Conservation (phyloP, 2,888 invertebrate species). For the Venustoraphidia nigricollis region DNA sequence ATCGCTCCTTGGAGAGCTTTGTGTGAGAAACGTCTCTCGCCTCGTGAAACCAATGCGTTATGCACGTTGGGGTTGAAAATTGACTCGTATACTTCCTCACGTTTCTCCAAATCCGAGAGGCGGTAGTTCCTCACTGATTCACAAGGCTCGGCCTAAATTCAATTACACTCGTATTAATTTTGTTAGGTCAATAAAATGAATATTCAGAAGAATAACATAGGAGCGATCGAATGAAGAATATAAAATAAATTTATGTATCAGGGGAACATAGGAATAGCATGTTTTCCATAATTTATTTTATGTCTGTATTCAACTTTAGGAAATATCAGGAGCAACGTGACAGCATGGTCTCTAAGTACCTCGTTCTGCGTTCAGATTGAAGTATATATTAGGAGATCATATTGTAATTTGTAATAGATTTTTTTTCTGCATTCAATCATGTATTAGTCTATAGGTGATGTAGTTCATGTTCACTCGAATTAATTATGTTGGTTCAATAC, state of each 20-base stretch:
- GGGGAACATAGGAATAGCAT: too few relatives aligned
- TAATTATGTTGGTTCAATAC: too few relatives aligned
- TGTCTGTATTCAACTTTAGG: neutral
- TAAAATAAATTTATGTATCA: too few relatives aligned
- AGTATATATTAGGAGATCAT: too few relatives aligned
- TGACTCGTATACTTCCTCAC: slow-evolving; percentile 72
- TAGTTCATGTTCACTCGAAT: too few relatives aligned
- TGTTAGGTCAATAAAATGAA: neutral
- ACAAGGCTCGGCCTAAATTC: slow-evolving; percentile 38
- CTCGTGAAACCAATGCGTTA: slow-evolving; percentile 66
- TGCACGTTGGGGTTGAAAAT: slow-evolving; percentile 78
- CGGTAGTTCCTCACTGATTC: slow-evolving; percentile 48
- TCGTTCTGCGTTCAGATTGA: too few relatives aligned
- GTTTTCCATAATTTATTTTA: neutral
- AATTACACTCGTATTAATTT: neutral
- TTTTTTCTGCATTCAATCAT: too few relatives aligned
- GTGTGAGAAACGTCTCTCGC: slow-evolving; percentile 79
- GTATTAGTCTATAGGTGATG: too few relatives aligned
- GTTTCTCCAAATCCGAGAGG: slow-evolving; percentile 59
- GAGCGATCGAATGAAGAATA: too few relatives aligned
- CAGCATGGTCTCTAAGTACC: too few relatives aligned
- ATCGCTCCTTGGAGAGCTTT: slow-evolving; percentile 91
- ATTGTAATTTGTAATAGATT: too few relatives aligned
- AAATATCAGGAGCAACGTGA: too few relatives aligned
- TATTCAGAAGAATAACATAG: neutral